Evolutionary conservation across 2,888 invertebrate species (phyloP), one percentile per base, ranked within the genome.

Genomic region (Amphimallon solstitiale): DNA sequence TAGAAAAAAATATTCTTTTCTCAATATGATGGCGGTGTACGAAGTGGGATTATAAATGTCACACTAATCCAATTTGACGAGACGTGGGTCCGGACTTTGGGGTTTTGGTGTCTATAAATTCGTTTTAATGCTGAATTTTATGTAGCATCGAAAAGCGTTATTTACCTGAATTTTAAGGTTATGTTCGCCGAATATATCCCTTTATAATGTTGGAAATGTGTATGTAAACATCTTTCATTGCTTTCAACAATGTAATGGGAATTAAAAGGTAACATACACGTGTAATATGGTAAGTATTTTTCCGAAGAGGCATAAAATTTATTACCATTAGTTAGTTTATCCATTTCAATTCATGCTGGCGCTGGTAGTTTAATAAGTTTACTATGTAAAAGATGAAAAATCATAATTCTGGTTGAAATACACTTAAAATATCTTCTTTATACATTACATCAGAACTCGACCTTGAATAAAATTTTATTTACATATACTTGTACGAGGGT

Each of bases 1-100:
- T 51, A 49, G 62, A 62, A 62, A 62, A 59, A 62, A 51, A 49
- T 40, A 49, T 62, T 62, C 62, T 49, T 51, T 62, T 61, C 56
- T 59, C 56, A 38, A 59, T 59, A 59, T 59, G 56, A 59, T 17
- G 56, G 56, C 29, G 43, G 43, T 29, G 29, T 59, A 59, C 43
- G 45, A 59, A 43, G 43, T 43, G 43, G 45, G 56, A 59, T 59
- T 59, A 59, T 43, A 43, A 43, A 34, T 43, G 56, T 34, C 56
- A 59, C 15, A 59, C 43, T 59, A 59, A 59, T 59, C 56, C 56
- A 59, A 59, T 59, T 59, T 59, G 56, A 59, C 43, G 56, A 43
- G 56, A 59, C 56, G 43, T 59, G 56, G 56, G 56, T 59, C 23
- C 45, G 29, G 21, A 59, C 56, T 43, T 51, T 34, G 35, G 51